A percentile compares a stretch with the other conserved stretches of the same genome.
phyloP scores from a whole-genome alignment of 2,113 vertebrate genomes.

The Channa argus region DNA sequence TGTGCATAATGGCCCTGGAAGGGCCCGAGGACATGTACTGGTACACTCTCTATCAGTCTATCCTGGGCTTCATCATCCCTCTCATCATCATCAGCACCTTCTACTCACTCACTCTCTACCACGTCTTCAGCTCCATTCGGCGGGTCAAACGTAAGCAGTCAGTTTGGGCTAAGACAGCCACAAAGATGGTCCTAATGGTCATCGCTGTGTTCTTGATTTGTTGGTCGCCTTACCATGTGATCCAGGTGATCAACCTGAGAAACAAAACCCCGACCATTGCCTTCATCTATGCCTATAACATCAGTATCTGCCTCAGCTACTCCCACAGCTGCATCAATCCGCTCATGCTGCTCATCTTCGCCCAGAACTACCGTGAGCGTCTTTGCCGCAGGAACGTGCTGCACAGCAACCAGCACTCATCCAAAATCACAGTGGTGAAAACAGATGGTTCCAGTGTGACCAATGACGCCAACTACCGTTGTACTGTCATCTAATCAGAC shows the following conservation, averaged over 20 bases:
- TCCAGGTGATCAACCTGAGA: conserved; percentile 85
- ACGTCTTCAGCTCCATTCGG: conserved; percentile 86
- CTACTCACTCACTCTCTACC: conserved; percentile 86
- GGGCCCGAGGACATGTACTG: conserved; percentile 87
- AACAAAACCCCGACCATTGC: conserved; percentile 75
- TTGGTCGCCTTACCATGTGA: conserved; percentile 88
- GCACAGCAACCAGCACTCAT: conserved; percentile 71
- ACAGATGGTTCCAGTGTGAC: conserved; percentile 71
- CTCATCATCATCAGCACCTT: conserved; percentile 87
- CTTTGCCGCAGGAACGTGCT: conserved; percentile 69
- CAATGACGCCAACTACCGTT: conserved; percentile 67
- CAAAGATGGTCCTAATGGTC: conserved; percentile 87
- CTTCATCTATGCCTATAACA: conserved; percentile 85
- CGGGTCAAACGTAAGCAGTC: conserved; percentile 85
- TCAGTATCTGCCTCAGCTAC: conserved; percentile 87
- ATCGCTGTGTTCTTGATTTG: conserved; percentile 84
- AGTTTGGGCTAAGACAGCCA: conserved; percentile 83
- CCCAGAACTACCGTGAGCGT: conserved; percentile 86
- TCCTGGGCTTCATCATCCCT: conserved; percentile 85
- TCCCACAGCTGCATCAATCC: conserved; percentile 89
- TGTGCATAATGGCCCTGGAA: conserved; percentile 84
- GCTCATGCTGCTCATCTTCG: conserved; percentile 85
- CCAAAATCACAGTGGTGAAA: conserved; percentile 81
- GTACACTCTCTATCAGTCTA: conserved; percentile 88
- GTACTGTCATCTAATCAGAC: conserved; percentile 68